These are phyloP conservation scores for Paracanthobrama guichenoti DNA, from an alignment of 2,113 vertebrate genomes.

Conservation along the genomic window DNA sequence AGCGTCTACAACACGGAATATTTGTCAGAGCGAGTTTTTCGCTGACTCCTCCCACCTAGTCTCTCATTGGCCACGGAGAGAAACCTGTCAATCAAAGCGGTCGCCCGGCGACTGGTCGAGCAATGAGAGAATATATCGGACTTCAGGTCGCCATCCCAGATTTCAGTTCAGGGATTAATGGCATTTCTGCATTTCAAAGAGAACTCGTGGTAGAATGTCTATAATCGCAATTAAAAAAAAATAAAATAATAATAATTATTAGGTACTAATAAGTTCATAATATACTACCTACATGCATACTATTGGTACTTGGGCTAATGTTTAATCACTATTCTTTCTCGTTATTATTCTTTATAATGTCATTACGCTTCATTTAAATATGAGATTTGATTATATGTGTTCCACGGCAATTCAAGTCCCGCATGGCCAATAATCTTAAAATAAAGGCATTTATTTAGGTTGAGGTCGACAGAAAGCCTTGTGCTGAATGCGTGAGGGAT, in stretches of 20 bases:
- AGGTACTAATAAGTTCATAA: not conserved
- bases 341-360: not conserved
- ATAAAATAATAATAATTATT: not conserved
- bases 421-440: not conserved
- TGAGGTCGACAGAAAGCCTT: slow-evolving; percentile 2
- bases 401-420: not conserved
- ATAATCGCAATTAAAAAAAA: not conserved
- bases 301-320: not conserved
- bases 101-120: slow-evolving; percentile 56
- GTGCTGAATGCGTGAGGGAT: not conserved
- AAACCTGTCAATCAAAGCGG: slow-evolving; percentile 69
- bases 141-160: slow-evolving; percentile 21
- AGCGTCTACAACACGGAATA: slow-evolving; percentile 66
- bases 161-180: slow-evolving; percentile 21
- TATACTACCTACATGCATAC: not conserved
- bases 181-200: not conserved
- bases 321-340: not conserved
- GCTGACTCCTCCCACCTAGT: slow-evolving; percentile 65
- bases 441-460: slow-evolving; percentile 33
- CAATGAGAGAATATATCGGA: slow-evolving; percentile 29
- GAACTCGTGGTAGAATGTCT: not conserved
- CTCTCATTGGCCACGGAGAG: slow-evolving; percentile 68
- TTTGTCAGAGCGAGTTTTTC: slow-evolving; percentile 64
- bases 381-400: not conserved
- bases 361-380: not conserved